Evolutionary conservation across 2,888 invertebrate species (phyloP).

Genomic region (Tetheella fluctuosa): DNA sequence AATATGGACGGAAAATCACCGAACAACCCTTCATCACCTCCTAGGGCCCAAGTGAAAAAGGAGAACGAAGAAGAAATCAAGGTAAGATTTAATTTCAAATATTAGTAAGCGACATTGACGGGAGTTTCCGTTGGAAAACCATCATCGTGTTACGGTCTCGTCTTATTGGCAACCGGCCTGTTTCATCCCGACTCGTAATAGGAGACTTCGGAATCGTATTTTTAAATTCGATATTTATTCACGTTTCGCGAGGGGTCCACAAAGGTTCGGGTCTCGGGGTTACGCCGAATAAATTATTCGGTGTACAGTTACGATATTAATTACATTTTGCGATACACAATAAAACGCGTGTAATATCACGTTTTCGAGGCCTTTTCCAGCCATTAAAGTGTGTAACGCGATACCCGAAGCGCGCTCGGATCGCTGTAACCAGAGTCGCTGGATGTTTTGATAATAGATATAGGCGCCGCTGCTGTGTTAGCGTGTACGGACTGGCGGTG

Average conservation of each 20-base stretch:
- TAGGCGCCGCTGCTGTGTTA: constrained; percentile 70
- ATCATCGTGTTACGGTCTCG: constrained; percentile 69
- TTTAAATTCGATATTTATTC: constrained; percentile 78
- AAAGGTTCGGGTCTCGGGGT: constrained; percentile 63
- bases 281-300: constrained; percentile 76
- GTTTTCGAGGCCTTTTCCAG: constrained; percentile 84
- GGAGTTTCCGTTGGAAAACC: constrained; percentile 68
- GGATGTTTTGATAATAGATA: constrained; percentile 85
- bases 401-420: constrained; percentile 83
- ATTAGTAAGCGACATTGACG: constrained; percentile 58
- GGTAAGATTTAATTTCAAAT: constrained; percentile 74
- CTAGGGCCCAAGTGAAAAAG: constrained; percentile 85
- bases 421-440: constrained; percentile 82
- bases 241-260: constrained; percentile 57
- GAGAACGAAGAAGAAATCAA: constrained; percentile 91
- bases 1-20: constrained; percentile 83
- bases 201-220: constrained; percentile 76
- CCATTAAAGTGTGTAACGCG: constrained; percentile 84
- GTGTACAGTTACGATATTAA: constrained; percentile 81
- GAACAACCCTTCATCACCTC: constrained; percentile 63
- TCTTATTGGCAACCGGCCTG: constrained; percentile 77
- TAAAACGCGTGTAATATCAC: constrained; percentile 84
- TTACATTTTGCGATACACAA: constrained; percentile 82
- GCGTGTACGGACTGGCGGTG: constrained; percentile 62
- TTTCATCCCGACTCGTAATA: constrained; percentile 71